Conservation (phyloP, 2,797 vertebrate genomes). For the Prunella strophiata region DNA sequence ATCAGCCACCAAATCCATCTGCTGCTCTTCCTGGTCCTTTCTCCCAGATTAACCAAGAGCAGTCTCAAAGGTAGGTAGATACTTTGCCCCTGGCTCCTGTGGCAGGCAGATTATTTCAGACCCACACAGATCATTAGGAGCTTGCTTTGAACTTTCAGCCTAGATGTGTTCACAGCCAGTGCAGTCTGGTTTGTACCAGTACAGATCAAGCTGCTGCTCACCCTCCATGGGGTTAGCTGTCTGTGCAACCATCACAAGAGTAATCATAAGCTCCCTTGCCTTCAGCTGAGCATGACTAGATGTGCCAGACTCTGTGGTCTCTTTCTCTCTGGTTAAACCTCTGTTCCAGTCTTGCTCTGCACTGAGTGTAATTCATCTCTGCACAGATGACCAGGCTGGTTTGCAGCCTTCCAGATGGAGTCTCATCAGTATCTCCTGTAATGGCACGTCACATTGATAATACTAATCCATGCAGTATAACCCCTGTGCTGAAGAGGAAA, state of each 20-base stretch:
- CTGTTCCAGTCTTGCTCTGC: background rate
- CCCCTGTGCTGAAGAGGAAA: background rate
- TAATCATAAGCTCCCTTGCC: background rate
- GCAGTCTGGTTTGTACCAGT: background rate
- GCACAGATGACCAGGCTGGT: background rate
- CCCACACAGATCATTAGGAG: background rate
- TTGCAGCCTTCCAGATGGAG: background rate
- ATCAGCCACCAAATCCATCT: background rate
- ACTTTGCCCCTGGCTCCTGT: background rate
- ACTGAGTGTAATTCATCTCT: background rate
- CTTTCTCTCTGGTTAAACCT: background rate
- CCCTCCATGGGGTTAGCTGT: background rate
- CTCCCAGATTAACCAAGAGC: background rate
- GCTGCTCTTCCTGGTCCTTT: background rate
- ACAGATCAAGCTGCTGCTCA: background rate
- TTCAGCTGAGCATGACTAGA: background rate
- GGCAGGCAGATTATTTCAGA: background rate
- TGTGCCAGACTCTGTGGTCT: background rate
- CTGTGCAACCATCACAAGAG: background rate
- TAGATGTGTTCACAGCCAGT: background rate
- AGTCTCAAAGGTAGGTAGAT: background rate
- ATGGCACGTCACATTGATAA: fast-evolving
- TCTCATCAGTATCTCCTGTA: background rate
- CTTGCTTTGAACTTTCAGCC: background rate
- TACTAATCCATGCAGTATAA: background rate